Conservation (phyloP, 2,113 vertebrate species). For the Fulmarus glacialis region DNA sequence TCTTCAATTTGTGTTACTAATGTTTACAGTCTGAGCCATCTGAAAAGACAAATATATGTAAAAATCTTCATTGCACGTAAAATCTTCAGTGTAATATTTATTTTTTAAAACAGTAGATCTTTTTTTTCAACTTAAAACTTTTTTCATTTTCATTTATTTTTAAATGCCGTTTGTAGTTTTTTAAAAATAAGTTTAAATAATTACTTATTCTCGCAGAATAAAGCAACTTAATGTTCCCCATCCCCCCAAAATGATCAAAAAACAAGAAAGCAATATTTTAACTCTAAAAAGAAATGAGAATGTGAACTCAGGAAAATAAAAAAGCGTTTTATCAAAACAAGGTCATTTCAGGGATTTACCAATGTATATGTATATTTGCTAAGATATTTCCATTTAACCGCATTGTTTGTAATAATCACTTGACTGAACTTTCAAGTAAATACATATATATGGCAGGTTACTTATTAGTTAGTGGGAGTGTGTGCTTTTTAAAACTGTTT, state of each 20-base stretch:
- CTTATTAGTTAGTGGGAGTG: neutral
- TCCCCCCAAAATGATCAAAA: neutral
- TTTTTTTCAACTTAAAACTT: neutral
- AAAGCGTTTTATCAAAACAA: neutral
- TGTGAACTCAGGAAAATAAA: neutral
- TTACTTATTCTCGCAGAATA: neutral
- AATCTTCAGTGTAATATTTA: neutral
- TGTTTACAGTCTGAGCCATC: neutral
- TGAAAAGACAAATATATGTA: neutral
- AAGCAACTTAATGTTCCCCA: neutral
- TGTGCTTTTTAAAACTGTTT: neutral
- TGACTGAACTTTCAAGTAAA: neutral
- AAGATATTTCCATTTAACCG: neutral
- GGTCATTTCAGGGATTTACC: neutral
- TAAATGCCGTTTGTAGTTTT: neutral
- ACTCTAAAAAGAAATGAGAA: neutral
- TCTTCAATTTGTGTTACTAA: neutral
- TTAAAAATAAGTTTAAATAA: accelerated
- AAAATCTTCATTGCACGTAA: neutral
- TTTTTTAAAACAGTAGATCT: neutral
- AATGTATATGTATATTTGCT: neutral
- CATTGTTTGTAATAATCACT: neutral
- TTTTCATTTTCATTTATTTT: neutral
- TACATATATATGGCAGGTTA: neutral
- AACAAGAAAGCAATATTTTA: neutral